Base-by-base conservation (phyloP, 2,113 vertebrate genomes). In the Myrmophylax atrothorax region DNA sequence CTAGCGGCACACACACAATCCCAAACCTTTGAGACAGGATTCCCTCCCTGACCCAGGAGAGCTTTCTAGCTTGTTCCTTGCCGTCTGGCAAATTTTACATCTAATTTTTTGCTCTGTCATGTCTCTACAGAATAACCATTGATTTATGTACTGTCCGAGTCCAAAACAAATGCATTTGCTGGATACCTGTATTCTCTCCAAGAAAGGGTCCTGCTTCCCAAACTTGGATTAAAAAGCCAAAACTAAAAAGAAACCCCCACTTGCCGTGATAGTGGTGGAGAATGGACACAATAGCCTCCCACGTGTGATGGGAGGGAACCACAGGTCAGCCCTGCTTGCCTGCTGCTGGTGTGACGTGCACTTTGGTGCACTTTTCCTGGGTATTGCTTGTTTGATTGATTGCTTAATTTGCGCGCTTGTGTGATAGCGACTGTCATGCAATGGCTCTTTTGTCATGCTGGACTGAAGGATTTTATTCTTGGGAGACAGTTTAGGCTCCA, bases 101-200 rank as follows among this genome's bases (percentile, higher is more conserved):
- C 83, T 95, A 68, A 86, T 93, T 94, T 96, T 96, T 93, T 95
- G 95, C 91, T 93, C 94, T 87, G 92, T 96, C 93, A 95, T 1
- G 0, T 96, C 95, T 90, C 86, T 0, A 0, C 40, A 80, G 94
- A 93, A 64, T 94, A 92, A 33, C 69, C 76, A 62, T 72, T 93
- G 88, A 92, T 96, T 93, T 93, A 93, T 95, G 18, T 33, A 56
- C 49, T 1, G 0, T 76, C 49, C 0, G 7, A 90, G 44, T 88
- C 76, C 88, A 96, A 91, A 87, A 81, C 73, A 96, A 96, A 90
- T 68, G 44, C 77, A 78, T 69, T 83, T 11, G 9, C 83, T 78
- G 85, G 82, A 94, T 94, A 94, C 85, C 93, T 95, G 79, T 72
- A 14, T 72, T 84, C 56, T 84, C 85, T 95, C 94, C 86, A 90